Percentiles rank a stretch among this genome's conserved stretches.
Conservation (phyloP, 2,888 invertebrate species). For the Pecten maximus region DNA sequence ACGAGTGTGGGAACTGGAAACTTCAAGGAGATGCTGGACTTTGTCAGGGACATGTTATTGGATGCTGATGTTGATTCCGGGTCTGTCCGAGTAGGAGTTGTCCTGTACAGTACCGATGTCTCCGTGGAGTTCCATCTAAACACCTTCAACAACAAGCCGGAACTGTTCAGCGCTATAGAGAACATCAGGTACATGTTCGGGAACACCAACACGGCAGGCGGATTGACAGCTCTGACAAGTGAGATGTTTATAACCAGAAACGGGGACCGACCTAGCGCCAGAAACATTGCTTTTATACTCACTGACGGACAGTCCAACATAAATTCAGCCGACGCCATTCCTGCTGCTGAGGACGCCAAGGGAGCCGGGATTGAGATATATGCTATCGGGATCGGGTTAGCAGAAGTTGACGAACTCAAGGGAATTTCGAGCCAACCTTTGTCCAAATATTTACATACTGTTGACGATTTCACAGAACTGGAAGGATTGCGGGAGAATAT, state of each 20-base stretch:
- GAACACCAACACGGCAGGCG: slow-evolving; percentile 78
- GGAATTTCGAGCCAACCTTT: slow-evolving; percentile 72
- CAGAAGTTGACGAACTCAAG: slow-evolving; percentile 74
- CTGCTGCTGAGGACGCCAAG: slow-evolving; percentile 70
- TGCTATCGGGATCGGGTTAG: slow-evolving; percentile 74
- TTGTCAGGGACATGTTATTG: slow-evolving; percentile 72
- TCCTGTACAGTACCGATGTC: slow-evolving; percentile 75
- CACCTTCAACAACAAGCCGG: slow-evolving; percentile 63
- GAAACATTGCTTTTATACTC: slow-evolving; percentile 75
- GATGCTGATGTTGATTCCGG: slow-evolving; percentile 71
- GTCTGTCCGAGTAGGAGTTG: slow-evolving; percentile 71
- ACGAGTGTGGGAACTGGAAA: slow-evolving; percentile 78
- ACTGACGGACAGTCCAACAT: slow-evolving; percentile 80
- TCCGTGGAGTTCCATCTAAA: slow-evolving; percentile 75
- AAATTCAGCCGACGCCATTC: slow-evolving; percentile 69
- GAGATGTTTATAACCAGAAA: slow-evolving; percentile 70
- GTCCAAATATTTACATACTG: slow-evolving; percentile 68
- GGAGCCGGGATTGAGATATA: slow-evolving; percentile 71
- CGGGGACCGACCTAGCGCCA: slow-evolving; percentile 74
- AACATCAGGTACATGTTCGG: slow-evolving; percentile 73
- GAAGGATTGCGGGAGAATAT: slow-evolving; percentile 58
- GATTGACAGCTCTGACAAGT: slow-evolving; percentile 68
- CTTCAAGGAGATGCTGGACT: slow-evolving; percentile 76
- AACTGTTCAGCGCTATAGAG: slow-evolving; percentile 72
- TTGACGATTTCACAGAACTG: slow-evolving; percentile 71